These are phyloP conservation scores for Liasis olivaceus DNA, from an alignment of 2,797 vertebrate genomes.

Conservation along the genomic window DNA sequence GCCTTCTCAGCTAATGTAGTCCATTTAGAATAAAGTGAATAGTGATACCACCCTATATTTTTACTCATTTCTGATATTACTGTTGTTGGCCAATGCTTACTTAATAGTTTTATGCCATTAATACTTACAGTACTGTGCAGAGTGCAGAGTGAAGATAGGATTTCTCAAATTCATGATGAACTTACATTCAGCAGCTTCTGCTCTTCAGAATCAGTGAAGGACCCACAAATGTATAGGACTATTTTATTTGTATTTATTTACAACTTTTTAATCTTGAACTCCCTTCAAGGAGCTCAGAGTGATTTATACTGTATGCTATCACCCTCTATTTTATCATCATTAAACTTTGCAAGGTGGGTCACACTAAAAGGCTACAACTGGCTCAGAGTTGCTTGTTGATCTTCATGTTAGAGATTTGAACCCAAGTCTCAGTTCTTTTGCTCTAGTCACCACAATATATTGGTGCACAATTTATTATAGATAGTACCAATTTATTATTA, in stretches of 20 bases:
- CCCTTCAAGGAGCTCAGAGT: not conserved
- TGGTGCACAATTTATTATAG: not conserved
- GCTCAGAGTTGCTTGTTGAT: not conserved
- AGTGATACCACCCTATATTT: not conserved
- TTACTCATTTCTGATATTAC: not conserved
- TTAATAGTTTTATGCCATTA: not conserved
- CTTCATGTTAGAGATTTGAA: not conserved
- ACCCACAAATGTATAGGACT: not conserved
- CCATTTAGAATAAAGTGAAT: not conserved
- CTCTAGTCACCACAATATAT: not conserved
- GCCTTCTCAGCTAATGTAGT: not conserved
- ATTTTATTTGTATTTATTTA: not conserved
- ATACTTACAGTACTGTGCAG: not conserved
- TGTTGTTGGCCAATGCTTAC: not conserved
- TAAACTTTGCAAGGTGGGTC: not conserved
- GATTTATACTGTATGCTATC: not conserved
- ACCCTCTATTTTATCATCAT: not conserved
- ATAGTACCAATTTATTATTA: not conserved
- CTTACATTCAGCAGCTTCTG: not conserved
- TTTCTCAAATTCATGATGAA: conserved; percentile 1
- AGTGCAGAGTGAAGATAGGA: fast-evolving
- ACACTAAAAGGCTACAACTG: not conserved
- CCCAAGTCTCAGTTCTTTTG: not conserved
- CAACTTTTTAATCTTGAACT: not conserved
- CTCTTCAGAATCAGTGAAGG: not conserved